These are phyloP conservation scores for Panthera tigris DNA, from an alignment of 2,113 vertebrate genomes.

Conservation along the genomic window DNA sequence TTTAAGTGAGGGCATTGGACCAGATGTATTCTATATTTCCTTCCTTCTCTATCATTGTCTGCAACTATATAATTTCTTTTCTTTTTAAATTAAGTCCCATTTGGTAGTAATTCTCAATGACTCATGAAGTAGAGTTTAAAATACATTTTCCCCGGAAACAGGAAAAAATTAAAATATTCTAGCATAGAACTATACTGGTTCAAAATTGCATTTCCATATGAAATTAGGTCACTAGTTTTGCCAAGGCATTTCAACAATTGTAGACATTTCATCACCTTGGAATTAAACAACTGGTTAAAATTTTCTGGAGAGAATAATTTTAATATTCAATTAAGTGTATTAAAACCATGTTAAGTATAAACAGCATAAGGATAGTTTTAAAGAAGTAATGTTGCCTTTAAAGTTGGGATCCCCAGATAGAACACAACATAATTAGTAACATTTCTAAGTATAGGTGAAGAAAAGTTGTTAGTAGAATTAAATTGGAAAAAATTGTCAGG, in stretches of 20 bases:
- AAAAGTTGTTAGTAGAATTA: not conserved
- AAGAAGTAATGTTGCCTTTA: not conserved
- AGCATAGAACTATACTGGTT: not conserved
- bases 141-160: slow-evolving; percentile 22
- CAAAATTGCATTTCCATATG: slow-evolving; percentile 27
- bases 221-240: slow-evolving; percentile 51
- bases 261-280: not conserved
- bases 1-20: not conserved
- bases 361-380: not conserved
- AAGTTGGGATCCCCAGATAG: not conserved
- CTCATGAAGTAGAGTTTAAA: slow-evolving; percentile 17
- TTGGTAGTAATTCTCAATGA: slow-evolving; percentile 20
- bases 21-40: not conserved
- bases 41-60: not conserved
- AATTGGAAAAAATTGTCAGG: not conserved
- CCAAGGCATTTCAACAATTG: not conserved
- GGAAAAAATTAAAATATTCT: slow-evolving; percentile 23
- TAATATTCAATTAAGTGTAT: not conserved
- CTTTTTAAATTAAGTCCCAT: slow-evolving; percentile 1
- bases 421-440: not conserved
- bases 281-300: slow-evolving; percentile 49
- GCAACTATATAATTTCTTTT: not conserved
- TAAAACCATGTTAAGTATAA: not conserved
- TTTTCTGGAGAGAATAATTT: not conserved
- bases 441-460: not conserved